Evolutionary conservation across 1,140 invertebrate species (phyloP).

Genomic region (Parapsyche elsis): DNA sequence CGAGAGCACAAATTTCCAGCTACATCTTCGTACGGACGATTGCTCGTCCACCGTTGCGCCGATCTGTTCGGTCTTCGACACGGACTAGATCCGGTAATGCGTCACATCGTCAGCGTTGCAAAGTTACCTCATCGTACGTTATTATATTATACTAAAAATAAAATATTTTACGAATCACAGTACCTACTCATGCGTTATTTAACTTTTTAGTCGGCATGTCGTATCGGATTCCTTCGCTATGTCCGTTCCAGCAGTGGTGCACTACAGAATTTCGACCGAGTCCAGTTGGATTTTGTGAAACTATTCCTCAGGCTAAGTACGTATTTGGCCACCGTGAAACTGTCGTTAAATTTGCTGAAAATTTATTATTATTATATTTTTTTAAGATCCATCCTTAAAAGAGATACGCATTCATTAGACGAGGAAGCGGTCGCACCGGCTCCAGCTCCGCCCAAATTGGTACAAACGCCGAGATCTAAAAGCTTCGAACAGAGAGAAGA

Average conservation of each 20-base stretch:
- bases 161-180: neutral
- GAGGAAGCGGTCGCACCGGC: constrained; percentile 61
- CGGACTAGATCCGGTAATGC: constrained; percentile 86
- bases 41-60: constrained; percentile 93
- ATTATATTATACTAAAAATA: neutral
- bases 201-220: constrained; percentile 57
- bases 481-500: constrained; percentile 92
- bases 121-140: constrained; percentile 58
- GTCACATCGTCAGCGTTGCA: constrained; percentile 86
- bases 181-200: too few relatives aligned
- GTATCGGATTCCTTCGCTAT: constrained; percentile 57
- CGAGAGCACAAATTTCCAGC: constrained; percentile 86
- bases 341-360: neutral
- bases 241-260: constrained; percentile 63
- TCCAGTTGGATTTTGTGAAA: constrained; percentile 49
- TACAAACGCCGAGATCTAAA: constrained; percentile 74
- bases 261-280: constrained; percentile 59
- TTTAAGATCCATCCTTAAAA: constrained; percentile 87
- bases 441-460: constrained; percentile 25
- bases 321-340: neutral
- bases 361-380: constrained; percentile 12
- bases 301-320: constrained; percentile 48
- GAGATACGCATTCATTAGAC: constrained; percentile 83
- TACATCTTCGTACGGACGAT: constrained; percentile 94
- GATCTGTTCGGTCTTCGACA: constrained; percentile 95